Percentiles rank a stretch among this genome's conserved stretches.
These are phyloP conservation scores for Cryptotermes secundus DNA, from an alignment of 1,140 invertebrate genomes.

Conservation along the genomic window DNA sequence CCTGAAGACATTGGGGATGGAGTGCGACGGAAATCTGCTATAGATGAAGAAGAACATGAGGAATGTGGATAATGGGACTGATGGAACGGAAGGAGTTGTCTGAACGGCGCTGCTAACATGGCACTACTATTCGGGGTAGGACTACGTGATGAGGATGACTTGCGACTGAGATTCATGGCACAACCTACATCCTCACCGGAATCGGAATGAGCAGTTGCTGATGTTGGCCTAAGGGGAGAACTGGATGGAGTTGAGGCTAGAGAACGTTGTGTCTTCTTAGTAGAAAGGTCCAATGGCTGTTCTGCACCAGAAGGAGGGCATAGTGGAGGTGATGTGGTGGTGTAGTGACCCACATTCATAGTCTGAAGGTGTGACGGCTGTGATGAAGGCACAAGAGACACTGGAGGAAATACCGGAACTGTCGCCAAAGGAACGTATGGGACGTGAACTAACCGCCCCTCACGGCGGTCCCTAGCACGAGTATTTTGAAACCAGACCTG, in stretches of 20 bases:
- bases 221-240: slow-evolving; percentile 58
- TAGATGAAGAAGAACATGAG: slow-evolving; percentile 28
- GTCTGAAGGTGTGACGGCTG: slow-evolving; percentile 25
- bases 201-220: slow-evolving; percentile 56
- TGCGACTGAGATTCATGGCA: slow-evolving; percentile 68
- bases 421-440: slow-evolving; percentile 48
- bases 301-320: slow-evolving; percentile 55
- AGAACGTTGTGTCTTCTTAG: slow-evolving; percentile 62
- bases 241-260: slow-evolving; percentile 58
- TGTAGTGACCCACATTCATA: slow-evolving; percentile 10
- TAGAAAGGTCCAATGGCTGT: slow-evolving; percentile 85
- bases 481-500: slow-evolving; percentile 99
- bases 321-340: slow-evolving; percentile 33
- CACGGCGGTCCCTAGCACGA: slow-evolving; percentile 83
- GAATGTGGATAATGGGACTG: slow-evolving; percentile 32
- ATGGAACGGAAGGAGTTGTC: slow-evolving; percentile 44
- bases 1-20: slow-evolving; percentile 20
- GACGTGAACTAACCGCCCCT: slow-evolving; percentile 61
- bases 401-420: slow-evolving; percentile 25
- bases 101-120: slow-evolving; percentile 53
- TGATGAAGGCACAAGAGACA: slow-evolving; percentile 31
- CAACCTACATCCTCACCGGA: slow-evolving; percentile 56
- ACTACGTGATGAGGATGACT: slow-evolving; percentile 58
- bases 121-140: slow-evolving; percentile 48
- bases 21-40: not conserved